Conservation (phyloP, 2,797 vertebrate genomes). For the Lophius americanus region DNA sequence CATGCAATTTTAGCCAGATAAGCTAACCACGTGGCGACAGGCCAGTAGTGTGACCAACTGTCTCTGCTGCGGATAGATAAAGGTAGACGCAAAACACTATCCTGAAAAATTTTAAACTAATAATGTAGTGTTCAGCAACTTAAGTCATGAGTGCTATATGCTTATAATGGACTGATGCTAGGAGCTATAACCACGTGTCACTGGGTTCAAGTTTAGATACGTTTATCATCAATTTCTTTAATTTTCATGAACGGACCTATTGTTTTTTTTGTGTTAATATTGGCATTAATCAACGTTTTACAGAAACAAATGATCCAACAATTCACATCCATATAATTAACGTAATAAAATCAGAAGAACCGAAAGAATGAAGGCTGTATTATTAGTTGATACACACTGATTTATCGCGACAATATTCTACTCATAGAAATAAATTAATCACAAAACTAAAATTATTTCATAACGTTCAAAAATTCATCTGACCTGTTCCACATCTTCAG, state of each 20-base stretch:
- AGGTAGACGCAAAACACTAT: no score
- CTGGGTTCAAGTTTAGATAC: accelerated
- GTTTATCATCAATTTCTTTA: neutral
- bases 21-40: conserved; percentile 22
- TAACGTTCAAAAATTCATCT: neutral
- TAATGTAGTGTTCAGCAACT: accelerated
- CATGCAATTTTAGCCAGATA: neutral
- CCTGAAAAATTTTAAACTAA: accelerated
- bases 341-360: neutral
- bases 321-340: neutral
- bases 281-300: neutral
- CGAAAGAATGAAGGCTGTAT: neutral
- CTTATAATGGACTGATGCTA: neutral
- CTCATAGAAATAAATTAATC: accelerated
- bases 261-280: neutral
- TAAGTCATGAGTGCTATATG: neutral
- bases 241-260: no score
- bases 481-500: accelerated
- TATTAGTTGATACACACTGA: no score
- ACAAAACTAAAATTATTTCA: no score
- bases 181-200: accelerated
- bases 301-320: neutral
- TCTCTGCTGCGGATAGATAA: no score
- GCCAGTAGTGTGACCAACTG: neutral
- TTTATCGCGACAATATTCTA: accelerated